Conservation (phyloP, 2,888 invertebrate genomes). For the Antitype chi region DNA sequence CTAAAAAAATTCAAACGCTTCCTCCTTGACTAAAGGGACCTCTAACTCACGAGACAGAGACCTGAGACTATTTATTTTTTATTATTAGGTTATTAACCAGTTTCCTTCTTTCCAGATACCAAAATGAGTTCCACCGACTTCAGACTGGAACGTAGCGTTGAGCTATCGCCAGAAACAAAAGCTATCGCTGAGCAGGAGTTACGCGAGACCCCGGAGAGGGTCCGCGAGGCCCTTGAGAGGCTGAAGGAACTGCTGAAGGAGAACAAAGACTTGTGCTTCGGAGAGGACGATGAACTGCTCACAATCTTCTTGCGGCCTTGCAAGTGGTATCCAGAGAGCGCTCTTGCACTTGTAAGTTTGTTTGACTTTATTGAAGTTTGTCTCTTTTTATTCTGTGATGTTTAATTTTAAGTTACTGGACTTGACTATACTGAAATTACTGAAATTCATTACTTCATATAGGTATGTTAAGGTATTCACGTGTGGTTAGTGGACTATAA, state of each 20-base stretch:
- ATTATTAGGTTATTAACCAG: not conserved
- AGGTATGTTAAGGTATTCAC: conserved; percentile 23
- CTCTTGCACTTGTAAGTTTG: conserved; percentile 93
- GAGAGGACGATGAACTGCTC: conserved; percentile 94
- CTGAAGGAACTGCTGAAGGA: conserved; percentile 92
- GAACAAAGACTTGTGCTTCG: conserved; percentile 92
- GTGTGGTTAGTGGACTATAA: conserved; percentile 20
- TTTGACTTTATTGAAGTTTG: not conserved
- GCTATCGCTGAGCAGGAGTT: conserved; percentile 92
- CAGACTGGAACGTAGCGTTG: conserved; percentile 90
- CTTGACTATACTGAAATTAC: conserved; percentile 1
- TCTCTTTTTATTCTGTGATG: not conserved
- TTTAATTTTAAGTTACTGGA: not conserved
- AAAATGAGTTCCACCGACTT: conserved; percentile 88
- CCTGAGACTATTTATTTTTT: not conserved
- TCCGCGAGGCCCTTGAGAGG: conserved; percentile 91
- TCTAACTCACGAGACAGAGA: not conserved
- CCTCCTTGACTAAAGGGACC: not conserved
- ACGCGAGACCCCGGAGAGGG: conserved; percentile 93
- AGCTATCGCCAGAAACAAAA: conserved; percentile 90
- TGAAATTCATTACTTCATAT: conserved; percentile 1
- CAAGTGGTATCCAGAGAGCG: conserved; percentile 96
- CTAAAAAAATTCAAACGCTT: not conserved
- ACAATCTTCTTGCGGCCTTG: conserved; percentile 95
- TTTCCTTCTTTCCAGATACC: conserved; percentile 69